A percentile compares a stretch with the other conserved stretches of the same genome.
phyloP scores from a whole-genome alignment of 2,888 invertebrate species.

The Dorcus parallelipipedus region DNA sequence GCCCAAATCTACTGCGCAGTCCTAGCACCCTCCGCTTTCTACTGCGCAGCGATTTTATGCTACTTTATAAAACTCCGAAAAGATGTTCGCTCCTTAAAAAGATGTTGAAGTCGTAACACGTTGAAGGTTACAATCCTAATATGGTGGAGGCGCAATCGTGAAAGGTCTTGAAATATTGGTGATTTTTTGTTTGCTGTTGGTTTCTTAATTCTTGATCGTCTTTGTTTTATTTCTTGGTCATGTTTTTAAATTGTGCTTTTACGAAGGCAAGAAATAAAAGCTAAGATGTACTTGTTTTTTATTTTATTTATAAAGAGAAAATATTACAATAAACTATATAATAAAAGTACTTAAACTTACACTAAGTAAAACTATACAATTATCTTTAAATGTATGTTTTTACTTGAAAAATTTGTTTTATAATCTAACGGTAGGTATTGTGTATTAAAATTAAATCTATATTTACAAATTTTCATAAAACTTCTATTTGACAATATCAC shows the following conservation, averaged over 20 bases:
- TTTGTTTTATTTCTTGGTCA: too few species aligned
- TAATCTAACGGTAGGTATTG: conserved; percentile 23
- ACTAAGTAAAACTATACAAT: conserved; percentile 34
- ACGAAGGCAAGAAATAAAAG: neutral
- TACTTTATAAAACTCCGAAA: too few species aligned
- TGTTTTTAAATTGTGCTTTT: neutral
- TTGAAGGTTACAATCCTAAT: too few species aligned
- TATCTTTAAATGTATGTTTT: conserved; percentile 20
- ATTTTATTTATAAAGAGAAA: conserved; percentile 34
- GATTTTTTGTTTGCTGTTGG: too few species aligned
- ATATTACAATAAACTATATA: conserved; percentile 38
- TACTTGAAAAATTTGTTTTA: conserved; percentile 20
- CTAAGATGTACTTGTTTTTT: neutral
- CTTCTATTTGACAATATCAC: conserved; percentile 33
- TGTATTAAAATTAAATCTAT: conserved; percentile 28
- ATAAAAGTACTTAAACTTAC: conserved; percentile 35
- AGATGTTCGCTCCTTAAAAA: too few species aligned
- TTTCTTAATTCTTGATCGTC: too few species aligned
- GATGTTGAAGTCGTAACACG: too few species aligned
- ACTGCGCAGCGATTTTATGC: too few species aligned
- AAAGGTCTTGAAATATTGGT: too few species aligned
- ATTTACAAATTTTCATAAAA: conserved; percentile 27
- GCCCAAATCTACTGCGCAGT: too few species aligned
- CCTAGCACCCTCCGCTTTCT: too few species aligned
- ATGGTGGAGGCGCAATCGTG: too few species aligned